Conservation (phyloP, 2,113 vertebrate genomes). For the Dolichallabes microphthalmus region DNA sequence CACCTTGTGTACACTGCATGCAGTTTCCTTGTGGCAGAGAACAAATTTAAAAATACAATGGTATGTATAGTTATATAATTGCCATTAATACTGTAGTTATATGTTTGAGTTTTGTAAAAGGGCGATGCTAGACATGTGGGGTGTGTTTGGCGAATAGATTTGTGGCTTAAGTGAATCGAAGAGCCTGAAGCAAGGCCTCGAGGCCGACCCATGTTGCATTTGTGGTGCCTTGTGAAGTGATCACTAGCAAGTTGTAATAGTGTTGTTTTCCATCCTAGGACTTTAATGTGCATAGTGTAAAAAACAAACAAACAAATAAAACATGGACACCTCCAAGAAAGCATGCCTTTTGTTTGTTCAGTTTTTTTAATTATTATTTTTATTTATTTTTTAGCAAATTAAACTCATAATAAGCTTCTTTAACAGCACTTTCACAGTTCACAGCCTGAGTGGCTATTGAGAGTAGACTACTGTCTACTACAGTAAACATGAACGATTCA, state of each 20-base stretch:
- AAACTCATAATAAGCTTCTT: background rate
- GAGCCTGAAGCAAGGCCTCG: background rate
- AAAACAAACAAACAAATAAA: background rate
- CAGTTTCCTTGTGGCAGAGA: background rate
- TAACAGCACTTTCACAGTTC: background rate
- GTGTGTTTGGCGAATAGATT: background rate
- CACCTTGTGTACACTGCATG: background rate
- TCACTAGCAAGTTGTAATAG: conserved; percentile 4
- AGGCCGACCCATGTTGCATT: background rate
- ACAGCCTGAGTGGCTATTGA: background rate
- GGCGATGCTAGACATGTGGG: background rate
- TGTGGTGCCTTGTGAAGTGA: background rate
- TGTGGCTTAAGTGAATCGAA: background rate
- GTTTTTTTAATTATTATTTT: too few relatives aligned
- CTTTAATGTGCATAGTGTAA: background rate
- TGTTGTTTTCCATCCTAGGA: background rate
- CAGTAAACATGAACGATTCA: background rate
- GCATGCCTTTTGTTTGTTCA: background rate
- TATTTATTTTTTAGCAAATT: background rate
- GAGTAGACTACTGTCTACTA: too few relatives aligned
- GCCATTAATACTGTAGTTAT: background rate
- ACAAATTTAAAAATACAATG: background rate
- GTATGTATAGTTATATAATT: background rate
- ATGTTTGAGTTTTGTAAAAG: background rate
- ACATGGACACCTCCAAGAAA: background rate